Evolutionary conservation across 2,888 invertebrate species (phyloP), one percentile per base, ranked within the genome.

Genomic region (Lithosia quadra): DNA sequence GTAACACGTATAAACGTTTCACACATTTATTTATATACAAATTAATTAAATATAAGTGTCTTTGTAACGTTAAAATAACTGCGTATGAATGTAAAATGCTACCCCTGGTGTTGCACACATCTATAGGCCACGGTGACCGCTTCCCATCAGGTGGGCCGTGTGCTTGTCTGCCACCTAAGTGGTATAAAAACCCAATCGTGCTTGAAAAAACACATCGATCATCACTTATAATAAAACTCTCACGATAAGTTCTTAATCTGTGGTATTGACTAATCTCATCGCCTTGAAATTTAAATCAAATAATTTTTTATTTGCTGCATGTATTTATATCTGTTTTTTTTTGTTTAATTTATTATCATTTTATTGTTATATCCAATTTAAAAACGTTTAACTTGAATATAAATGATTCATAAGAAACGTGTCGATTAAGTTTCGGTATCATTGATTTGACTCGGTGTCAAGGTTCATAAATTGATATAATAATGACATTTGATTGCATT

Each of bases 371-470:
- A 21, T n/a, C 34, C 34, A 63, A 57, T 71, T 53, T 57, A 9
- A 56, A 49, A 63, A 21, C 43, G 24, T 68, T 63, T 61, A 63
- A 33, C 15, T 49, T 13, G 49, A 63, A 69, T 69, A 64, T 39
- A 66, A 43, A 68, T 68, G 56, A 60, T 22, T 61, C 33, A 59
- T 65, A 18, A 65, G 21, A 21, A 13, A 49, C 24, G 24, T 56
- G 34, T 11, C 61, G 13, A 62, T 64, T 62, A 67, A 43, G n/a
- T 62, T 66, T 61, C 61, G 49, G 59, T 64, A 68, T 67, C 68
- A 73, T 71, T 68, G 66, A 53, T 70, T 68, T 43, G 24, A 65
- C 58, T 4, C 43, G 36, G 59, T 28, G 74, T 69, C 69, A 70
- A 72, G 68, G 70, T 13, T 58, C 21, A 21, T 57, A 59, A 63